phyloP scores from a whole-genome alignment of 2,113 vertebrate genomes.

The Orcinus orca region DNA sequence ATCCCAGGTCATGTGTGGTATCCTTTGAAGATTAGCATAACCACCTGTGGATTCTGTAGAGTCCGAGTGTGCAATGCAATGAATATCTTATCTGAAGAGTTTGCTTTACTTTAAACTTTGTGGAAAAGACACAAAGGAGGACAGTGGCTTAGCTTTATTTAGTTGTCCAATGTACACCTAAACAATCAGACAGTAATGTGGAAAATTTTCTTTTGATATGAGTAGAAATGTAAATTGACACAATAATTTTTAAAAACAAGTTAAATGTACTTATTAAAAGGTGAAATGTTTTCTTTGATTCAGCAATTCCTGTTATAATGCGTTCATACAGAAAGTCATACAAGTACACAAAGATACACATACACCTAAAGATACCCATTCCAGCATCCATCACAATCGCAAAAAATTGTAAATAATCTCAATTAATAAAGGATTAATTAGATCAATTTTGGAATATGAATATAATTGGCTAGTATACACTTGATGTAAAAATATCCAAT shows the following conservation, averaged over 20 bases:
- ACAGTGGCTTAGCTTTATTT: neutral
- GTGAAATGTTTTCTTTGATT: neutral
- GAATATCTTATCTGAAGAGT: neutral
- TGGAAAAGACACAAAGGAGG: neutral
- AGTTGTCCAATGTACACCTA: neutral
- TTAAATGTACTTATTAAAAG: conserved; percentile 10
- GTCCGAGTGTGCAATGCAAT: neutral
- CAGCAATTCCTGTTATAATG: neutral
- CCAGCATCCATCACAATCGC: neutral
- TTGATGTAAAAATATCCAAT: neutral
- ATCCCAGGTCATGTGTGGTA: neutral
- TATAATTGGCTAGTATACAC: neutral
- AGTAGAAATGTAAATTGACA: neutral
- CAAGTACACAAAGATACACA: neutral
- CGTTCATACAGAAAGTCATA: neutral
- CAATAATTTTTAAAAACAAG: neutral
- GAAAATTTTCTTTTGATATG: conserved; percentile 1
- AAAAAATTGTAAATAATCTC: neutral
- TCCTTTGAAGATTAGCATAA: conserved; percentile 18
- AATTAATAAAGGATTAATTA: neutral
- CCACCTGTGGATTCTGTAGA: neutral
- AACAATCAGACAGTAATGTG: neutral
- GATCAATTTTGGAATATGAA: neutral
- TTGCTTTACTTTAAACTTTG: conserved; percentile 25
- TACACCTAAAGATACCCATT: neutral